Evolutionary conservation across 2,797 vertebrate species (phyloP).

Genomic region (Sylvilagus floridanus): DNA sequence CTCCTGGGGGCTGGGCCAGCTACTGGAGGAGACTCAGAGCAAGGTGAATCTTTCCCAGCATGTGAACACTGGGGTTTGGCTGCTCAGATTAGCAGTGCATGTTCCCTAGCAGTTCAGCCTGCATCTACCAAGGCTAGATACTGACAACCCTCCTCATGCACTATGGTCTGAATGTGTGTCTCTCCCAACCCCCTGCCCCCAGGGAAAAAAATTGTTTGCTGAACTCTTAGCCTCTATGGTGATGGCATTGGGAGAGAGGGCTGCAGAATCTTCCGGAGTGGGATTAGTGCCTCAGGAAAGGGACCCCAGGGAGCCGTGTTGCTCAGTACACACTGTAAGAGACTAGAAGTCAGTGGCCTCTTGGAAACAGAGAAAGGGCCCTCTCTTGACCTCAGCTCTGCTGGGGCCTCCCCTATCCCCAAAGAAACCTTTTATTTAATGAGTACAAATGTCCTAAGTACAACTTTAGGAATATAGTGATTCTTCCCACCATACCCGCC

Average conservation of each 20-base stretch:
- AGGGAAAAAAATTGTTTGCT: neutral
- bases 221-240: neutral
- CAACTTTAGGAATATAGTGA: too few relatives aligned
- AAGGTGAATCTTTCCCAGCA: neutral
- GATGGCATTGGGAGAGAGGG: neutral
- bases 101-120: neutral
- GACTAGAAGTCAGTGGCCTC: neutral
- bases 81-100: rapidly evolving
- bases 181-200: neutral
- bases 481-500: too few relatives aligned
- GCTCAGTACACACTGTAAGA: neutral
- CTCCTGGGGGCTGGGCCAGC: rapidly evolving
- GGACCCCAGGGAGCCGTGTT: neutral
- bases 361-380: neutral
- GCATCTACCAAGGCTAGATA: neutral
- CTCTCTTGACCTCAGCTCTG: neutral
- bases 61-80: neutral
- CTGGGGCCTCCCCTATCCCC: too few relatives aligned
- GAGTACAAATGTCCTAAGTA: too few relatives aligned
- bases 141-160: rapidly evolving
- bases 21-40: neutral
- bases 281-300: neutral
- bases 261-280: neutral
- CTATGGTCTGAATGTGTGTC: neutral
- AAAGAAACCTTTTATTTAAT: too few relatives aligned